Base-by-base conservation (phyloP, 2,888 invertebrate genomes). In the Phortica magna region DNA sequence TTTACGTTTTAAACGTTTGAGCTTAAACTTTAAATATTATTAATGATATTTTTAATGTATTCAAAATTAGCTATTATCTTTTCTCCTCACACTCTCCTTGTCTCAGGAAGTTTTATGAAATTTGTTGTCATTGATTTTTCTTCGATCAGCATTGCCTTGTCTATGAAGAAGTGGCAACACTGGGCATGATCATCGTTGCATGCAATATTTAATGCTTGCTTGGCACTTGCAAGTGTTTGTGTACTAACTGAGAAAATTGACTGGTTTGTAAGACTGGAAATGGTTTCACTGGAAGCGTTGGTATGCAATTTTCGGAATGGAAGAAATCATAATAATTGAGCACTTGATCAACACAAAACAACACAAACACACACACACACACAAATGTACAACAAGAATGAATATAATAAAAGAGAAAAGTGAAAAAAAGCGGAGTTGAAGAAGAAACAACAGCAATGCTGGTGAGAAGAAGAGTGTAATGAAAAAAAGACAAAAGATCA, bases 231-330 rank as follows among this genome's bases (percentile, higher is more conserved):
- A 61, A 61, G 61, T 73, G 73, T 42, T n/a, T n/a, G 48, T 68
- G 43, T 65, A 43, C 77, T 72, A 73, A 55, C 71, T 61, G 61
- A 19, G 19, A 61, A 17, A 17, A 9, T 61, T 19, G 9, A 14
- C 48, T 48, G 59, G 59, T 19, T n/a, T 41, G 42, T 39, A 42
- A 85, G 82, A 84, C 84, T 88, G 87, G 89, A 88, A 89, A 84
- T 89, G 88, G 88, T 88, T 88, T 89, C 84, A 89, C 88, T 88
- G 89, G 87, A 89, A 88, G 79, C 82, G 77, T 82, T 83, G 89
- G 87, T 84, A 88, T 88, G 87, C 82, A 80, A 81, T 85, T 87
- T 87, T 88, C 88, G 87, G 88, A 89, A 87, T 87, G 89, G 88
- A 88, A 89, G 78, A 71, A 76, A 75, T 80, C 81, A 82, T 83